A percentile compares a stretch with the other conserved stretches of the same genome.
Evolutionary conservation across 2,113 vertebrate genomes (phyloP).

Genomic region (Gopherus flavomarginatus): DNA sequence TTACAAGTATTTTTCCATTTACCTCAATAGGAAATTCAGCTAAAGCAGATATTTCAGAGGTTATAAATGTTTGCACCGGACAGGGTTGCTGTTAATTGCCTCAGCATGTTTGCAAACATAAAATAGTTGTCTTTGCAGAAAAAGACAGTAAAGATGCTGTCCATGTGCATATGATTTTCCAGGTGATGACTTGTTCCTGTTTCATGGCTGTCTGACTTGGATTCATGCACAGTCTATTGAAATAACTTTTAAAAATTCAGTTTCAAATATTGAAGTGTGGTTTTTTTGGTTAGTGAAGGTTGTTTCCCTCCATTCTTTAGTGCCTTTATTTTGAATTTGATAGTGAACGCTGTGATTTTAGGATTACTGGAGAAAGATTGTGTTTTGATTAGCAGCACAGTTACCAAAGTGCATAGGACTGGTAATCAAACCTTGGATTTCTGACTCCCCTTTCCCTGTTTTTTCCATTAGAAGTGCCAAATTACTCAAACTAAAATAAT

Average conservation of each 20-base stretch:
- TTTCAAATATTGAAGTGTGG: background rate
- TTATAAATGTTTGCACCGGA: background rate
- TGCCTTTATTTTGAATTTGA: background rate
- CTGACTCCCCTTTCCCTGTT: background rate
- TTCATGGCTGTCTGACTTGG: background rate
- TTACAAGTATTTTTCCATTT: background rate
- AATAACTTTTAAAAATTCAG: background rate
- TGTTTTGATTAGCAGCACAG: background rate
- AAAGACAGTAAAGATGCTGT: background rate
- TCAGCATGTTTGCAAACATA: background rate
- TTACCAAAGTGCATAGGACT: background rate
- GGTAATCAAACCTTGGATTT: background rate
- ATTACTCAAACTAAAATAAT: background rate
- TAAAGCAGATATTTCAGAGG: background rate
- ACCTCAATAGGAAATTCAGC: background rate
- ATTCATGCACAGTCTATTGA: background rate
- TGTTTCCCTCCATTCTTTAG: background rate
- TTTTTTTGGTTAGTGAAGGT: background rate
- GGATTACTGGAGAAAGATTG: background rate
- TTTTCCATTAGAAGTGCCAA: background rate
- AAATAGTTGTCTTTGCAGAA: background rate
- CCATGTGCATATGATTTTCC: background rate
- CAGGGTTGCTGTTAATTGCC: background rate
- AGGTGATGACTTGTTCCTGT: background rate
- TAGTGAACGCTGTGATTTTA: background rate